Evolutionary conservation across 2,113 vertebrate genomes (phyloP).

Genomic region (Mandrillus leucophaeus): DNA sequence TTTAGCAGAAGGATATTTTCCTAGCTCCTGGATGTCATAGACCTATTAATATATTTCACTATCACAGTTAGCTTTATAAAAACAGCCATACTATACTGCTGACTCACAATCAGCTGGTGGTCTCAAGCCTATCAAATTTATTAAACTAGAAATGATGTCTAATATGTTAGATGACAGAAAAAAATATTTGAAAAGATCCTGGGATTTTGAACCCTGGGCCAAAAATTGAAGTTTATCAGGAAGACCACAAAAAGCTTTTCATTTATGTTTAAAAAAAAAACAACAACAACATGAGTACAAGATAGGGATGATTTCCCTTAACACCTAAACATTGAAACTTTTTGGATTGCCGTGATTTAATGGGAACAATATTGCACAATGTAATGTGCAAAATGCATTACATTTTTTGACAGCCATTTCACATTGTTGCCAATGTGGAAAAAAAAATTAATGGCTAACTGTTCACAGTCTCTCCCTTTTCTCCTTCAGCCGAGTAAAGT

Average conservation of each 20-base stretch:
- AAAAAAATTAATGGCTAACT: slow-evolving; percentile 38
- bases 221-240: slow-evolving; percentile 29
- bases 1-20: slow-evolving; percentile 74
- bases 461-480: not conserved
- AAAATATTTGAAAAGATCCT: not conserved
- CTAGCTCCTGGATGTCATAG: slow-evolving; percentile 66
- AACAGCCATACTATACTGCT: slow-evolving; percentile 40
- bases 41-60: slow-evolving; percentile 74
- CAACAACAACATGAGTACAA: not conserved
- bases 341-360: not conserved
- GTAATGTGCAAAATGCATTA: no score
- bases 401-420: no score
- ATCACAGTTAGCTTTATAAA: slow-evolving; percentile 55
- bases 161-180: not conserved
- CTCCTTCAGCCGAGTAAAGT: slow-evolving; percentile 20
- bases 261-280: not conserved
- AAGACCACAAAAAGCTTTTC: not conserved
- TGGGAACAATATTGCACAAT: not conserved
- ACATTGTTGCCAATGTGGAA: not conserved
- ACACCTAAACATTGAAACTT: not conserved
- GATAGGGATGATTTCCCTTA: slow-evolving; percentile 23
- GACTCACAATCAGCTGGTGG: slow-evolving; percentile 46
- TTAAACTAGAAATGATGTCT: slow-evolving; percentile 31
- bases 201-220: not conserved
- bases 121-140: not conserved